Conservation (phyloP, 1,140 invertebrate species). For the Pseudomyrmex pallidus region DNA sequence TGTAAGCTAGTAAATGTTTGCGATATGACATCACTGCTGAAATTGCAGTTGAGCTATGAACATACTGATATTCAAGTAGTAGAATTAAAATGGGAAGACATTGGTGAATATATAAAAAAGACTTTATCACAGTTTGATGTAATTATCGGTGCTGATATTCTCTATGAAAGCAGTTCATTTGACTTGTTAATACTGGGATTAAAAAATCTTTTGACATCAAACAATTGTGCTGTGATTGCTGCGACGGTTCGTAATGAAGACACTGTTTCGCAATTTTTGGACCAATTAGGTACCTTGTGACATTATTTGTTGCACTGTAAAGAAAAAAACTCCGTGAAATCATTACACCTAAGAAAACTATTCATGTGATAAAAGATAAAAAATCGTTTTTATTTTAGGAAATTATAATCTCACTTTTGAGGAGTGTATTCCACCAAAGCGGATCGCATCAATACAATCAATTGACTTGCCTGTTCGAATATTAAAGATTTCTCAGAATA, state of each 20-base stretch:
- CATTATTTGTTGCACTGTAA: slow-evolving; percentile 19
- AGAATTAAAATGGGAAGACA: slow-evolving; percentile 85
- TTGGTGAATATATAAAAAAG: slow-evolving; percentile 73
- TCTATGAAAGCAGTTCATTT: slow-evolving; percentile 85
- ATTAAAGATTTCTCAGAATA: slow-evolving; percentile 76
- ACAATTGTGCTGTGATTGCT: slow-evolving; percentile 82
- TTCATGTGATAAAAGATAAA: not conserved
- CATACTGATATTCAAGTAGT: slow-evolving; percentile 78
- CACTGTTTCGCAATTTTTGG: slow-evolving; percentile 83
- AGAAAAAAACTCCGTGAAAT: not conserved
- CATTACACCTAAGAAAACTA: not conserved
- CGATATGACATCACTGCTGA: slow-evolving; percentile 42
- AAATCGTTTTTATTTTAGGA: slow-evolving; percentile 70
- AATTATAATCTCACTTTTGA: slow-evolving; percentile 72
- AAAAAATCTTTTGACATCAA: slow-evolving; percentile 75
- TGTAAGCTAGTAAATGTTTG: slow-evolving; percentile 17
- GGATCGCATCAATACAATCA: slow-evolving; percentile 67
- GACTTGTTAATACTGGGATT: slow-evolving; percentile 80
- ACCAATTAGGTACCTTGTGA: slow-evolving; percentile 79
- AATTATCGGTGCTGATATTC: slow-evolving; percentile 86
- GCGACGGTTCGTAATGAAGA: slow-evolving; percentile 84
- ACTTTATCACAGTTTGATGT: slow-evolving; percentile 79
- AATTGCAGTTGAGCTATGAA: slow-evolving; percentile 66
- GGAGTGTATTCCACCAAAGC: slow-evolving; percentile 69
- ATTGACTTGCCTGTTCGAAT: slow-evolving; percentile 75